Percentiles rank a stretch among this genome's conserved stretches.
Conservation (phyloP, 2,797 vertebrate genomes). For the Tokudaia muenninki region DNA sequence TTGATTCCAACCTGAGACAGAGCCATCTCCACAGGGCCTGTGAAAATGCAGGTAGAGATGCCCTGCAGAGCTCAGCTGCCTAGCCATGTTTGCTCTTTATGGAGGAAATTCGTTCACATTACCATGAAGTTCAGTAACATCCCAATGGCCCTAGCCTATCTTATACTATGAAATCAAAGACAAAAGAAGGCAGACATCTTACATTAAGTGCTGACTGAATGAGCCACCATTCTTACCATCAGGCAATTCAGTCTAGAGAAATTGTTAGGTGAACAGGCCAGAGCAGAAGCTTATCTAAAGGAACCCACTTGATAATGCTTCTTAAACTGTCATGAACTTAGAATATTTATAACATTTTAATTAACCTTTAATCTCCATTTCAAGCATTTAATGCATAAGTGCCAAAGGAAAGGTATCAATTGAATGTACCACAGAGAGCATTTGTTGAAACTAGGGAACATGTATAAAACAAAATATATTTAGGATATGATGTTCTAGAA, state of each 20-base stretch:
- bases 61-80: background rate
- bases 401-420: constrained; percentile 42
- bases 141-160: background rate
- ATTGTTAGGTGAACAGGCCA: background rate
- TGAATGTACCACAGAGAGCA: background rate
- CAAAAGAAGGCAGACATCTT: background rate
- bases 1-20: background rate
- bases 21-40: background rate
- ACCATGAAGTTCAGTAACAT: background rate
- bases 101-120: background rate
- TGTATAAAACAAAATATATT: constrained; percentile 27
- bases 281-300: constrained; percentile 8
- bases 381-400: constrained; percentile 42
- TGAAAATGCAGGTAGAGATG: background rate
- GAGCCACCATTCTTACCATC: background rate
- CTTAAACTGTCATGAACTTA: background rate
- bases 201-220: background rate
- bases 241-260: background rate
- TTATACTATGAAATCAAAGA: background rate
- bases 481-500: constrained; percentile 32
- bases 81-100: background rate
- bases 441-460: constrained; percentile 33
- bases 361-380: constrained; percentile 23
- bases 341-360: constrained; percentile 35
- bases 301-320: background rate